These are phyloP conservation scores for Anseranas semipalmata DNA, from an alignment of 2,113 vertebrate genomes.

Conservation along the genomic window DNA sequence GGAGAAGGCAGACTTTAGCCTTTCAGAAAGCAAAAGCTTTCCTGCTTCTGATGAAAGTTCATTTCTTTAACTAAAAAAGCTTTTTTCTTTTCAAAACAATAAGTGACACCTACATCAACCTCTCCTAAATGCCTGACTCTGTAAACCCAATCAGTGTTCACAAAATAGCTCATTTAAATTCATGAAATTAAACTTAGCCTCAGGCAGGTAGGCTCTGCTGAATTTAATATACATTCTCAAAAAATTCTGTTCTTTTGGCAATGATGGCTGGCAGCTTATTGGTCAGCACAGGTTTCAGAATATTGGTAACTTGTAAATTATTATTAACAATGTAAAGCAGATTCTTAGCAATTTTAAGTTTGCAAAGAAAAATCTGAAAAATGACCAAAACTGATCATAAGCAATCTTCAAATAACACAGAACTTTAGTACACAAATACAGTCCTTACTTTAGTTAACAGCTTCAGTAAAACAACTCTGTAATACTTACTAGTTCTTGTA, in stretches of 20 bases:
- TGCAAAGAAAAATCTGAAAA: neutral
- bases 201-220: neutral
- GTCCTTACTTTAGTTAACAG: neutral
- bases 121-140: neutral
- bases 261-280: neutral
- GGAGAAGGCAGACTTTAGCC: neutral
- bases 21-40: neutral
- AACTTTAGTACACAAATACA: neutral
- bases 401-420: neutral
- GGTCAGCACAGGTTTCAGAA: neutral
- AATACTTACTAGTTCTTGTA: conserved; percentile 99
- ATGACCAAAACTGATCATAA: neutral
- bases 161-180: neutral
- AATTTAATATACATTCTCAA: neutral
- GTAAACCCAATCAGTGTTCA: neutral
- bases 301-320: neutral
- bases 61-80: neutral
- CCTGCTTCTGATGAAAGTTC: neutral
- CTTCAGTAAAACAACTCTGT: neutral
- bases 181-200: neutral
- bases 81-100: neutral
- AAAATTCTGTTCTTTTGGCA: neutral
- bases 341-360: neutral
- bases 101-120: neutral
- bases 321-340: neutral